phyloP scores from a whole-genome alignment of 2,797 vertebrate species.

The Mormyrus hasselquistii region DNA sequence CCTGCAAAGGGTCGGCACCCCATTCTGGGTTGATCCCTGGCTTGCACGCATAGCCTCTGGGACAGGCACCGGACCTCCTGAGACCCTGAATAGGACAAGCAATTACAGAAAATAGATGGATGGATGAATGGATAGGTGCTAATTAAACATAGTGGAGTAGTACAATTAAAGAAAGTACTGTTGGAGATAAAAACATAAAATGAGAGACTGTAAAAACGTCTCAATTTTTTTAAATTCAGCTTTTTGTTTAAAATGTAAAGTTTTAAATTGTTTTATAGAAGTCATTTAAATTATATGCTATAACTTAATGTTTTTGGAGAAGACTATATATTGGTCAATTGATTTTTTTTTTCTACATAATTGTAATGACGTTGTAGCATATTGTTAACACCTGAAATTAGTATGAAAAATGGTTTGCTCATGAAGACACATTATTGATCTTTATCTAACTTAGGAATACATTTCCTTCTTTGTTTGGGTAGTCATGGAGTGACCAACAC shows the following conservation, averaged over 20 bases:
- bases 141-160: not conserved
- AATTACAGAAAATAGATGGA: not conserved
- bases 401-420: not conserved
- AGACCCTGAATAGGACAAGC: not conserved
- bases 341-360: not conserved
- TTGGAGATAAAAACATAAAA: not conserved
- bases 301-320: not conserved
- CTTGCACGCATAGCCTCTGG: not conserved
- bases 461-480: slow-evolving; percentile 3
- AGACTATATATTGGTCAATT: not conserved
- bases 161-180: not conserved
- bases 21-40: not conserved
- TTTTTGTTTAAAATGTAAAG: not conserved
- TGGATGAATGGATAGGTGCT: not conserved
- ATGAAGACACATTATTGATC: not conserved
- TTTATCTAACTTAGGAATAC: slow-evolving; percentile 1
- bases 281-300: not conserved
- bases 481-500: not conserved
- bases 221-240: not conserved
- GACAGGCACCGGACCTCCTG: not conserved
- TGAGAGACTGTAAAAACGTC: not conserved
- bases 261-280: not conserved
- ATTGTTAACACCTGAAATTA: not conserved
- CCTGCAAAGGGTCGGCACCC: not conserved
- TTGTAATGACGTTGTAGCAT: not conserved